Conservation (phyloP, 2,888 invertebrate species). For the Nemapogon koenigi region DNA sequence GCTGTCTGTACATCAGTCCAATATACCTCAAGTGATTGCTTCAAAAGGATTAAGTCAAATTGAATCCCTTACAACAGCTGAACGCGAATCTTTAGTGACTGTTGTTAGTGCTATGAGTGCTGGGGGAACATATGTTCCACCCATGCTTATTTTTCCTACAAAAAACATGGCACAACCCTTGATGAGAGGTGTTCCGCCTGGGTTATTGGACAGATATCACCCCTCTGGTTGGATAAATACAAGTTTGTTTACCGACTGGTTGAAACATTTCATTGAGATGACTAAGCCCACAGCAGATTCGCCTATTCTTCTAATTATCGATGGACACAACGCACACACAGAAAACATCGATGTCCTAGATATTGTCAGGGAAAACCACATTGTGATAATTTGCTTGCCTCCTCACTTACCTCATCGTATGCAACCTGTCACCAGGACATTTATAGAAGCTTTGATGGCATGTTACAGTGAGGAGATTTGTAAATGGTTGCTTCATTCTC, state of each 20-base stretch:
- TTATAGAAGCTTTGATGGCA: not conserved
- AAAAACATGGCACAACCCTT: slow-evolving; percentile 4
- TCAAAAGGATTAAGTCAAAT: not conserved
- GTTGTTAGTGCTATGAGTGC: slow-evolving; percentile 8
- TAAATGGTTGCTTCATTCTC: slow-evolving; percentile 15
- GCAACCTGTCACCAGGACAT: slow-evolving; percentile 18
- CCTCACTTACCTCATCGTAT: slow-evolving; percentile 22
- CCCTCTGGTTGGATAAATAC: slow-evolving; percentile 17
- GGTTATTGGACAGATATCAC: slow-evolving; percentile 10
- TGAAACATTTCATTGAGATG: slow-evolving; percentile 16
- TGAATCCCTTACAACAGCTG: slow-evolving; percentile 2
- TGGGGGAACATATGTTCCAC: slow-evolving; percentile 9
- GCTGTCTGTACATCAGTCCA: not conserved
- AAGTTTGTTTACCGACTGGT: slow-evolving; percentile 17
- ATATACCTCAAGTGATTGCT: not conserved
- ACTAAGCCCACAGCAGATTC: slow-evolving; percentile 14
- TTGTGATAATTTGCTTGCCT: slow-evolving; percentile 19
- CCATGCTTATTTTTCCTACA: slow-evolving; percentile 10
- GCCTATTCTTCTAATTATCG: slow-evolving; percentile 9
- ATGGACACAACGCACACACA: slow-evolving; percentile 1
- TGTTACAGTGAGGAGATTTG: slow-evolving; percentile 16
- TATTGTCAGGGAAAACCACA: slow-evolving; percentile 17
- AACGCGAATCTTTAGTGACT: slow-evolving; percentile 8
- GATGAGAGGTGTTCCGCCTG: slow-evolving; percentile 6
- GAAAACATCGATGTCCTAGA: not conserved